phyloP scores from a whole-genome alignment of 2,113 vertebrate species.

The Phocoena phocoena region DNA sequence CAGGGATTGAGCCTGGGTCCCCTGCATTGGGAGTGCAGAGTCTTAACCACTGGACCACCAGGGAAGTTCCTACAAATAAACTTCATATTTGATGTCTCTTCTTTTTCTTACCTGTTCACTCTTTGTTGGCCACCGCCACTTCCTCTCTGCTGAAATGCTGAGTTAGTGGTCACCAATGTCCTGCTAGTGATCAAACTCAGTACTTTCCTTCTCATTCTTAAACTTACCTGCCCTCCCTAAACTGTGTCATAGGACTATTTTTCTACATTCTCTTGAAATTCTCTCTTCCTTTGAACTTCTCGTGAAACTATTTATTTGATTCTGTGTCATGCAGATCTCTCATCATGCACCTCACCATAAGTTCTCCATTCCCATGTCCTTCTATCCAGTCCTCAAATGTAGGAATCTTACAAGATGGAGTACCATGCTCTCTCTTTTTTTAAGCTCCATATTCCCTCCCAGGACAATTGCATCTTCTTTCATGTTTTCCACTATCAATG shows the following conservation, averaged over 20 bases:
- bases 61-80: neutral
- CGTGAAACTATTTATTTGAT: neutral
- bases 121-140: too few species aligned
- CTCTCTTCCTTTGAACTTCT: neutral
- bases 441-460: neutral
- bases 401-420: neutral
- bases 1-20: too few species aligned
- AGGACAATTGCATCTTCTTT: neutral
- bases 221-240: neutral
- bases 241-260: neutral
- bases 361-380: neutral
- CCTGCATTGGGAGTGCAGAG: too few species aligned
- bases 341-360: neutral
- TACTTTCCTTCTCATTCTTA: neutral
- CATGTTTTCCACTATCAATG: neutral
- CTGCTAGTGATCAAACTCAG: neutral
- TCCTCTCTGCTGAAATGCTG: neutral
- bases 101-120: neutral
- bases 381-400: neutral
- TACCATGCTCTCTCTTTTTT: neutral
- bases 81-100: neutral
- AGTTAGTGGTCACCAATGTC: too few species aligned
- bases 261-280: neutral
- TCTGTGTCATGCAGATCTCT: neutral
- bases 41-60: too few species aligned